Evolutionary conservation across 2,113 vertebrate species (phyloP).

Genomic region (Euleptes europaea): DNA sequence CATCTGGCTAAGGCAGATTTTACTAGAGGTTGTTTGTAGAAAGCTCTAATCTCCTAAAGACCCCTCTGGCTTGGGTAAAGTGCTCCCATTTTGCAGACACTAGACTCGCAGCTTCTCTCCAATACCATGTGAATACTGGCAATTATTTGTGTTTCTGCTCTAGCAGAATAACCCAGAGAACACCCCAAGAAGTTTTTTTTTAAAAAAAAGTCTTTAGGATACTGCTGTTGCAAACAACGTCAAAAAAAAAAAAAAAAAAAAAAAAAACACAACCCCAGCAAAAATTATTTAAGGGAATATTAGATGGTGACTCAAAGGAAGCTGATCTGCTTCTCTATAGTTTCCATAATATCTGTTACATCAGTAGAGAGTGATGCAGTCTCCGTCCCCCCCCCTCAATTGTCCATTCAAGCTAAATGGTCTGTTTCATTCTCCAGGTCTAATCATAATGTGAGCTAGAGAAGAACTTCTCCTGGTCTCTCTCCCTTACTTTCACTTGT

Average conservation of each 20-base stretch:
- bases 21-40: not conserved
- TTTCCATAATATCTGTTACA: not conserved
- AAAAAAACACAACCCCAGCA: not conserved
- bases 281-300: slow-evolving; percentile 16
- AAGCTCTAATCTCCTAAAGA: not conserved
- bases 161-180: not conserved
- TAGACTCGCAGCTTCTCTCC: not conserved
- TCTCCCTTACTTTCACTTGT: too few species aligned
- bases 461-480: too few species aligned
- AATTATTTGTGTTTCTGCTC: not conserved
- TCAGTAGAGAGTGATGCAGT: not conserved
- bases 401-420: not conserved
- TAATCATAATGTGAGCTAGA: too few species aligned
- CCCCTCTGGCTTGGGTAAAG: not conserved
- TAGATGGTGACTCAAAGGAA: not conserved
- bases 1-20: not conserved
- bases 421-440: too few species aligned
- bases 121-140: not conserved
- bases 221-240: not conserved
- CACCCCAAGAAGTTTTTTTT: not conserved
- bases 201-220: not conserved
- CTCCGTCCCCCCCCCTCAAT: not conserved
- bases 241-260: not conserved
- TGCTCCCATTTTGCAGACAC: not conserved
- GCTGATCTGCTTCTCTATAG: not conserved